Percentiles rank a stretch among this genome's conserved stretches.
phyloP scores from a whole-genome alignment of 2,113 vertebrate species.

The Anoplopoma fimbria region DNA sequence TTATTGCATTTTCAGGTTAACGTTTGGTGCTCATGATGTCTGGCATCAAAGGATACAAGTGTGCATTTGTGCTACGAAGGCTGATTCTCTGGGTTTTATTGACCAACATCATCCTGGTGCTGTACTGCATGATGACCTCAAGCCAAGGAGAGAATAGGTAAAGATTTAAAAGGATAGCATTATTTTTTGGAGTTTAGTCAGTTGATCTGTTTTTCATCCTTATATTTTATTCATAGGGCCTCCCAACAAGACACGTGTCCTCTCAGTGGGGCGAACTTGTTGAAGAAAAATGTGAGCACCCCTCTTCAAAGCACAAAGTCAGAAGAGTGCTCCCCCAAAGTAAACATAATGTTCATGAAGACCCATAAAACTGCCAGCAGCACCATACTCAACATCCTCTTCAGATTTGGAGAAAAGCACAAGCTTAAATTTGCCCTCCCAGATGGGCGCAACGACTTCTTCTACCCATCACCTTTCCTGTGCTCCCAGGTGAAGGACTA shows the following conservation, averaged over 20 bases:
- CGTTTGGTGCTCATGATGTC: slow-evolving; percentile 67
- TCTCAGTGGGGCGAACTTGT: slow-evolving; percentile 7
- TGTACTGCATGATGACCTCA: slow-evolving; percentile 84
- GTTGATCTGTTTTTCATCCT: not conserved
- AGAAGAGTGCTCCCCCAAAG: slow-evolving; percentile 82
- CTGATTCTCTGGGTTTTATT: slow-evolving; percentile 87
- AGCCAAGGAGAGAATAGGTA: slow-evolving; percentile 83
- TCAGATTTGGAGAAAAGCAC: slow-evolving; percentile 94
- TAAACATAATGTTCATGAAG: slow-evolving; percentile 96
- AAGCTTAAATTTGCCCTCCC: slow-evolving; percentile 92
- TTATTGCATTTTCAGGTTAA: slow-evolving; percentile 70
- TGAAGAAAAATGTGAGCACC: rapidly evolving
- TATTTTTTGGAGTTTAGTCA: not conserved
- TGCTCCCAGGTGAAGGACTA: slow-evolving; percentile 91
- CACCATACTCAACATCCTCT: slow-evolving; percentile 96
- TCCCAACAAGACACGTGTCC: slow-evolving; percentile 81
- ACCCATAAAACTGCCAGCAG: slow-evolving; percentile 98
- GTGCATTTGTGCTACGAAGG: slow-evolving; percentile 81
- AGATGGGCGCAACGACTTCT: slow-evolving; percentile 91
- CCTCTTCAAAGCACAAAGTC: not conserved
- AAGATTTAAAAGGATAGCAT: not conserved
- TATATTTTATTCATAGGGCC: slow-evolving; percentile 74
- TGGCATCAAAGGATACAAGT: slow-evolving; percentile 74
- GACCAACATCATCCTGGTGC: slow-evolving; percentile 87
- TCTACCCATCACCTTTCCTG: slow-evolving; percentile 90